phyloP scores from a whole-genome alignment of 2,113 vertebrate species.

The Siphamia tubifer region DNA sequence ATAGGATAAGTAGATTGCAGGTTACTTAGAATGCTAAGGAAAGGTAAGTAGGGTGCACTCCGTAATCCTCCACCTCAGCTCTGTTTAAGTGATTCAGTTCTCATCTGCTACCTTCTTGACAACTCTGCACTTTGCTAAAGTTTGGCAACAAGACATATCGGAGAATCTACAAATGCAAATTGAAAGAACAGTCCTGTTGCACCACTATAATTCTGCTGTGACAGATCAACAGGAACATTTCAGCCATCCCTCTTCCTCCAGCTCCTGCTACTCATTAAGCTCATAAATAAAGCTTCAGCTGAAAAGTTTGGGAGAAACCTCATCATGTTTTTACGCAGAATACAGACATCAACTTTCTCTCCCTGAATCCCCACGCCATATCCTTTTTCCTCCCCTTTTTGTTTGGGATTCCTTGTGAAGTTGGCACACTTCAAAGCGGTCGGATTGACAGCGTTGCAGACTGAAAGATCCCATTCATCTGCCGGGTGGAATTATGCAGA shows the following conservation, averaged over 20 bases:
- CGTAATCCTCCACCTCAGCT: constrained; percentile 25
- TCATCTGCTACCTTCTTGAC: constrained; percentile 2
- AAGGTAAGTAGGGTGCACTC: neutral
- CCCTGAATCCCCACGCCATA: constrained; percentile 15
- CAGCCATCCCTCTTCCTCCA: constrained; percentile 31
- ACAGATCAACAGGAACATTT: constrained; percentile 45
- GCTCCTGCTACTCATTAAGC: constrained; percentile 50
- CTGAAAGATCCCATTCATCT: constrained; percentile 79
- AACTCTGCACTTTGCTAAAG: constrained; percentile 13
- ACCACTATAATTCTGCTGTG: constrained; percentile 29
- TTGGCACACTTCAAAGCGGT: constrained; percentile 79
- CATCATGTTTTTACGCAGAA: constrained; percentile 61
- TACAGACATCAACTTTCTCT: constrained; percentile 70
- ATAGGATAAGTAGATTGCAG: neutral
- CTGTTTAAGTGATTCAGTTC: constrained; percentile 10
- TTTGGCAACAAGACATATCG: constrained; percentile 23
- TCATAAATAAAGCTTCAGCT: constrained; percentile 38
- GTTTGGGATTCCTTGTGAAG: constrained; percentile 74
- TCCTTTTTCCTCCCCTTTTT: constrained; percentile 23
- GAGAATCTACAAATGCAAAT: constrained; percentile 46
- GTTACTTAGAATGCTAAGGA: constrained; percentile 1
- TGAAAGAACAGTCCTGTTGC: constrained; percentile 21
- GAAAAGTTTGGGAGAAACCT: constrained; percentile 30
- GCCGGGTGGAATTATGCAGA: constrained; percentile 76
- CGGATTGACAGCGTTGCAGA: constrained; percentile 75